These are phyloP conservation scores for Eriocheir sinensis DNA, from an alignment of 1,140 invertebrate genomes.

Conservation along the genomic window DNA sequence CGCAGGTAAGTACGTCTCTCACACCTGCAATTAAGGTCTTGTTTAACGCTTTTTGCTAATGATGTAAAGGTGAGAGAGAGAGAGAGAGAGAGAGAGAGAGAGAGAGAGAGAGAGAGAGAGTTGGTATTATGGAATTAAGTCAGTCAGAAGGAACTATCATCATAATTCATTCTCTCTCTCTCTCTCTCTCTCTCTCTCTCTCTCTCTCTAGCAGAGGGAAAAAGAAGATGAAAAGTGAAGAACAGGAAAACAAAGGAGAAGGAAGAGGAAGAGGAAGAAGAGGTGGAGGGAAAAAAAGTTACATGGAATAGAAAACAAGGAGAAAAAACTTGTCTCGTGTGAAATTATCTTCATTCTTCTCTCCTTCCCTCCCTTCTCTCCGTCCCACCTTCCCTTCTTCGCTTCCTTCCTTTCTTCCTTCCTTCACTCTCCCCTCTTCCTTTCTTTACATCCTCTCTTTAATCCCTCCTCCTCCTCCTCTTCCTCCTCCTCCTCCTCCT, in stretches of 20 bases:
- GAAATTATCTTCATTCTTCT: too few relatives aligned
- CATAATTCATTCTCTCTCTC: too few relatives aligned
- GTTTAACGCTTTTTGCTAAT: background rate
- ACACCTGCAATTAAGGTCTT: background rate
- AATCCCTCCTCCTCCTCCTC: background rate
- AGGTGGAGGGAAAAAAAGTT: background rate
- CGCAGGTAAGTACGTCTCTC: too few relatives aligned
- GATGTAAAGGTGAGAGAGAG: constrained; percentile 14
- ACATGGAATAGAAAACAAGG: background rate
- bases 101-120: background rate
- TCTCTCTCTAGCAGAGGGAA: too few relatives aligned
- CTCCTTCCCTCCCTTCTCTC: too few relatives aligned
- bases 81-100: background rate
- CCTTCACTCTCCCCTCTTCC: background rate
- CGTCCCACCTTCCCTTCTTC: background rate
- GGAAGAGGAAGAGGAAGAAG: background rate
- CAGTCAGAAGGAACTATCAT: too few relatives aligned
- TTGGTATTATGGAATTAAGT: too few relatives aligned
- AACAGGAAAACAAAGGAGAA: background rate
- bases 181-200: too few relatives aligned
- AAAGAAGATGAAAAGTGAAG: background rate
- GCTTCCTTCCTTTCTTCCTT: background rate
- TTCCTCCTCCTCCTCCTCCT: too few relatives aligned
- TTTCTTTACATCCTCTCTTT: background rate
- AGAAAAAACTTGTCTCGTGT: background rate